A percentile compares a stretch with the other conserved stretches of the same genome.
Conservation (phyloP, 1,140 invertebrate species). For the Arctopsyche grandis region DNA sequence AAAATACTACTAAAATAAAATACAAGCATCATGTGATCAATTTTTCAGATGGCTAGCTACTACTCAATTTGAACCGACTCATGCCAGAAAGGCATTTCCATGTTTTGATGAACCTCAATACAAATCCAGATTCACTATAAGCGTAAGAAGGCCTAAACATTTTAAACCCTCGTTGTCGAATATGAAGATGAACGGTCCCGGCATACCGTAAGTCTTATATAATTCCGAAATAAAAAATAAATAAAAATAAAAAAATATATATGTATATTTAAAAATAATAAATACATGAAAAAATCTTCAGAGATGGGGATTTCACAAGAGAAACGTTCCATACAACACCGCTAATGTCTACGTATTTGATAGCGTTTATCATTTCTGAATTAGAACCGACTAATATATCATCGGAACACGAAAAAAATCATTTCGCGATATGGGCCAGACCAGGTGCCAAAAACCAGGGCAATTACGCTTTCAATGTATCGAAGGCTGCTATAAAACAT, state of each 20-base stretch:
- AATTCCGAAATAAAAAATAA: background rate
- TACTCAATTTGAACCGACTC: constrained; percentile 78
- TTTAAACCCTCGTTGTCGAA: constrained; percentile 53
- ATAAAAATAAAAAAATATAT: background rate
- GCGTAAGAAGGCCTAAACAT: constrained; percentile 61
- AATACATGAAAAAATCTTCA: background rate
- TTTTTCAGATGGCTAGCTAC: constrained; percentile 66
- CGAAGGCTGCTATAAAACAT: constrained; percentile 65
- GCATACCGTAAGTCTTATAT: constrained; percentile 14
- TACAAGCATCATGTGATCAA: background rate
- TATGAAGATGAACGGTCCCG: constrained; percentile 56
- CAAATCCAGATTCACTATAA: constrained; percentile 73
- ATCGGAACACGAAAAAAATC: constrained; percentile 56
- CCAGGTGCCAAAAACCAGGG: constrained; percentile 55
- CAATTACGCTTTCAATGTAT: constrained; percentile 67
- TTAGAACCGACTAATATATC: constrained; percentile 62
- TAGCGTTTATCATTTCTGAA: constrained; percentile 80
- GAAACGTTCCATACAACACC: constrained; percentile 73
- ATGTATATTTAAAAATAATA: background rate
- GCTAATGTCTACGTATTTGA: constrained; percentile 79
- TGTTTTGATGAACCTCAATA: constrained; percentile 83
- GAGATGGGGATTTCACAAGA: background rate
- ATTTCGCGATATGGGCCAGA: constrained; percentile 53
- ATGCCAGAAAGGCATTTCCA: constrained; percentile 78
- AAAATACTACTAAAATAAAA: background rate